phyloP scores from a whole-genome alignment of 2,797 vertebrate species.

The Onychomys arenicola region DNA sequence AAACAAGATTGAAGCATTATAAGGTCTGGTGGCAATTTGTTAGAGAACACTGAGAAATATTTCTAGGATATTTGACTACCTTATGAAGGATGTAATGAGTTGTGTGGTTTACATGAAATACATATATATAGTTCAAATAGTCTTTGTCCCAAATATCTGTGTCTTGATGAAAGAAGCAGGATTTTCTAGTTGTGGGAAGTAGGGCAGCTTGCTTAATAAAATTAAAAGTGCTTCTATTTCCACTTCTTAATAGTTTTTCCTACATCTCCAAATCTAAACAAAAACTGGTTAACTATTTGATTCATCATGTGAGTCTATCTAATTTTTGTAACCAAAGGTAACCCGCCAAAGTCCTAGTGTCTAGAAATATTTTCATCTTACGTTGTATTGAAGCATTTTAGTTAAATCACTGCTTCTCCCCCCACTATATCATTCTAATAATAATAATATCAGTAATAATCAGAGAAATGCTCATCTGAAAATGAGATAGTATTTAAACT shows the following conservation, averaged over 20 bases:
- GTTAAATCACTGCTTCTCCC: neutral
- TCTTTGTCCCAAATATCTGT: neutral
- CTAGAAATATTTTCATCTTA: neutral
- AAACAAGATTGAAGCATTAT: neutral
- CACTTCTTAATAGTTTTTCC: neutral
- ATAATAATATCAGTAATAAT: neutral
- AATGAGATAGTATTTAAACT: neutral
- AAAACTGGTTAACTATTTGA: constrained; percentile 18
- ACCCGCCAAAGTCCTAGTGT: neutral
- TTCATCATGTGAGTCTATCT: neutral
- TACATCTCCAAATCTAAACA: neutral
- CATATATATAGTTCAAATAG: neutral
- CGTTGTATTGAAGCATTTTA: neutral
- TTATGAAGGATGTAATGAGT: neutral
- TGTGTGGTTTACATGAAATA: constrained; percentile 33
- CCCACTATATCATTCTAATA: neutral
- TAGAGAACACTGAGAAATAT: constrained; percentile 54
- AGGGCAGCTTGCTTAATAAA: neutral
- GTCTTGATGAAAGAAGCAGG: neutral
- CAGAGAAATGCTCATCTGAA: neutral
- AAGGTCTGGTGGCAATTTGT: constrained; percentile 31
- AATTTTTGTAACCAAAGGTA: neutral
- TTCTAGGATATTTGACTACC: constrained; percentile 28
- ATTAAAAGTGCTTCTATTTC: constrained; percentile 13
- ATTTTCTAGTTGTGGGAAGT: neutral